These are phyloP conservation scores for Mesembrinibis cayennensis DNA, from an alignment of 2,113 vertebrate genomes.

Conservation along the genomic window DNA sequence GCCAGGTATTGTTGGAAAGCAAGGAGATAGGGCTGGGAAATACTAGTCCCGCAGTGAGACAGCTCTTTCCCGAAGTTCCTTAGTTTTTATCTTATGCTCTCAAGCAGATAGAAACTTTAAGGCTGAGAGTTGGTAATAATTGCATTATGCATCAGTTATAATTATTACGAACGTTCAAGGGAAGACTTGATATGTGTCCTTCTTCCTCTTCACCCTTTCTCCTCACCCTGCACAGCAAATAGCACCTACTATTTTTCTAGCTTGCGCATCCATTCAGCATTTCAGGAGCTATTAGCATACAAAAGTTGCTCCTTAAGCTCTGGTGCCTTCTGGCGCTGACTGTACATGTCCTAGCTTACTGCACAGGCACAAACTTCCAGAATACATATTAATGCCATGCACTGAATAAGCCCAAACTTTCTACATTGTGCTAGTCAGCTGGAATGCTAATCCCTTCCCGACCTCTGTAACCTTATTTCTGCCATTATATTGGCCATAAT, in stretches of 20 bases:
- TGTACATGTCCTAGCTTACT: not conserved
- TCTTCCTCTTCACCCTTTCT: not conserved
- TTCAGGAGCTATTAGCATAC: not conserved
- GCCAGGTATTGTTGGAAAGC: not conserved
- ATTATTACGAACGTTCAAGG: not conserved
- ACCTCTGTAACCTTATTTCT: not conserved
- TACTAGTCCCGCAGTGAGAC: not conserved
- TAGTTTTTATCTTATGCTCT: not conserved
- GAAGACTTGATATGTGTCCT: not conserved
- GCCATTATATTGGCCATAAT: not conserved
- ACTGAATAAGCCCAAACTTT: not conserved
- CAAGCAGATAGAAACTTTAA: not conserved
- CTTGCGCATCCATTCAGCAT: not conserved
- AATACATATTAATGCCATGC: not conserved
- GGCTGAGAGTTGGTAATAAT: not conserved
- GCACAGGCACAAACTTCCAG: not conserved
- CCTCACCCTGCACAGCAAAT: not conserved
- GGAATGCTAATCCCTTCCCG: not conserved
- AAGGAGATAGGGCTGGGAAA: not conserved
- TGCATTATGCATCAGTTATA: not conserved
- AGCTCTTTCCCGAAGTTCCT: not conserved
- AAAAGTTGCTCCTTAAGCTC: not conserved
- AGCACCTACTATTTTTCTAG: not conserved
- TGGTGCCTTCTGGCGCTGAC: not conserved
- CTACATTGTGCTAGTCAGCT: not conserved